Conservation (phyloP, 2,888 invertebrate genomes). For the Lithophane ornitopus region DNA sequence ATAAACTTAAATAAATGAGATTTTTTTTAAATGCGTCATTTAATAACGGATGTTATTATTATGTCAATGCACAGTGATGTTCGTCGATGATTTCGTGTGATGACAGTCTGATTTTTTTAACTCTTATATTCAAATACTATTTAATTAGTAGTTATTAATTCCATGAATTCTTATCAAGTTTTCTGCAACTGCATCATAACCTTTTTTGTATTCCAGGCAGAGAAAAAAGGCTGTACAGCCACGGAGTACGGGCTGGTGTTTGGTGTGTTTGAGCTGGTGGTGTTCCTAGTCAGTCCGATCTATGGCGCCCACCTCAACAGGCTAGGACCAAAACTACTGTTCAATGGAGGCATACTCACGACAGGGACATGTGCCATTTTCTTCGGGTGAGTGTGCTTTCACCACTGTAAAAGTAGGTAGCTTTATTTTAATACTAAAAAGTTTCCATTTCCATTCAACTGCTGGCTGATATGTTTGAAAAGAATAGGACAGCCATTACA, state of each 20-base stretch:
- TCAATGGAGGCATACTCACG: constrained; percentile 95
- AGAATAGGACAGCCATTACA: not conserved
- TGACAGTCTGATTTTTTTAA: not conserved
- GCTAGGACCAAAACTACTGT: constrained; percentile 95
- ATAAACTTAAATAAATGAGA: not conserved
- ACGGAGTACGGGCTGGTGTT: constrained; percentile 97
- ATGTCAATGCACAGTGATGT: not conserved
- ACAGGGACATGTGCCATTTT: constrained; percentile 96
- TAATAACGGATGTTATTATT: not conserved
- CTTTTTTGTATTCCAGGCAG: constrained; percentile 91
- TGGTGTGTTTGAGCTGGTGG: constrained; percentile 95
- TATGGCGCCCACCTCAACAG: constrained; percentile 95
- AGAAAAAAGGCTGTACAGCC: constrained; percentile 94
- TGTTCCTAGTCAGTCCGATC: constrained; percentile 95
- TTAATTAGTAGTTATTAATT: not conserved
- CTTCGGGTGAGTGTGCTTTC: constrained; percentile 91
- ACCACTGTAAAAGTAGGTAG: no score
- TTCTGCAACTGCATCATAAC: not conserved
- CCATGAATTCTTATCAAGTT: not conserved
- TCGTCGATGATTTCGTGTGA: not conserved
- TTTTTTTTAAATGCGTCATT: not conserved
- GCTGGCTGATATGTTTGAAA: not conserved
- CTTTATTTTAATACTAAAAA: not conserved
- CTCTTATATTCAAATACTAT: not conserved
- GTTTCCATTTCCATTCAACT: not conserved